Conservation (phyloP, 2,888 invertebrate genomes). For the Dasypogon diadema region DNA sequence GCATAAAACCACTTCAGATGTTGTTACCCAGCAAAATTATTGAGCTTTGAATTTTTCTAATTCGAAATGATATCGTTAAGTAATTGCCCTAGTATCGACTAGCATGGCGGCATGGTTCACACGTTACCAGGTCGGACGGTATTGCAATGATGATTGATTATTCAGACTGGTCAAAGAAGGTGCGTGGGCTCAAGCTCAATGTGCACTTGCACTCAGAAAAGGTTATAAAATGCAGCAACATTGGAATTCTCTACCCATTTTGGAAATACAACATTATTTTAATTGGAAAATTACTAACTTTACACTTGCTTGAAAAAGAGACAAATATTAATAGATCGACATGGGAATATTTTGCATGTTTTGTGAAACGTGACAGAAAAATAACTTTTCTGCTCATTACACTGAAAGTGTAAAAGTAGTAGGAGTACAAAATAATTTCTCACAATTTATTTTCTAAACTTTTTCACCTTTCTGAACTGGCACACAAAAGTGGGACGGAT, state of each 20-base stretch:
- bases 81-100: background rate
- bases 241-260: conserved; percentile 31
- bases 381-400: no score
- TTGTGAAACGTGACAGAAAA: no score
- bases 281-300: background rate
- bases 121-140: conserved; percentile 5
- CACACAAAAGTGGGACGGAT: no score
- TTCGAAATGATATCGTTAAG: background rate
- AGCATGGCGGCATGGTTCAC: background rate
- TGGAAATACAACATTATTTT: background rate
- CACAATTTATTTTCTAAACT: no score
- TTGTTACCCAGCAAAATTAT: background rate
- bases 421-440: no score
- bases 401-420: no score
- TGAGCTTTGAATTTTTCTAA: conserved; percentile 15
- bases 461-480: no score
- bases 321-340: no score
- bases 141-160: background rate
- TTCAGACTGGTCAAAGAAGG: background rate
- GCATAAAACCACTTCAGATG: background rate
- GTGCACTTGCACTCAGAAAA: background rate
- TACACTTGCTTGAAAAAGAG: no score
- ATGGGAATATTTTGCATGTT: no score
- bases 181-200: conserved; percentile 26
- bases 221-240: conserved; percentile 1